Conservation (phyloP, 2,888 invertebrate species). For the Amphipyra berbera region DNA sequence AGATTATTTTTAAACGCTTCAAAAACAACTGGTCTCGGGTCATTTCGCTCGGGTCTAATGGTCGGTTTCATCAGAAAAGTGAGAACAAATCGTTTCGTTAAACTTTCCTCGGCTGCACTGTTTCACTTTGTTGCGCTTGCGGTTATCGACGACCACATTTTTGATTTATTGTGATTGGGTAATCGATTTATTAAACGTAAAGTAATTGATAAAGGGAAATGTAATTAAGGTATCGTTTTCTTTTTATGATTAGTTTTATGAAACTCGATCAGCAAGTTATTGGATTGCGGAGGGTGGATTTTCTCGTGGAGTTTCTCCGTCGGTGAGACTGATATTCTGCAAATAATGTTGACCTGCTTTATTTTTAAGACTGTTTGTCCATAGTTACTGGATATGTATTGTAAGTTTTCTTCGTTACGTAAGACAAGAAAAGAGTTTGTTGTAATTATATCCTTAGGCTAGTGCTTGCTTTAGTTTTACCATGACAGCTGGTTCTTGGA, state of each 20-base stretch:
- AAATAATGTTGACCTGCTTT: no score
- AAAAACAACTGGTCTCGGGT: constrained; percentile 51
- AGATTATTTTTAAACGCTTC: constrained; percentile 38
- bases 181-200: constrained; percentile 25
- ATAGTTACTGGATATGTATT: no score
- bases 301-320: no score
- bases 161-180: constrained; percentile 38
- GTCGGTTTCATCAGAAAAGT: constrained; percentile 67
- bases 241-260: no score
- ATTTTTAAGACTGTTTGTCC: no score
- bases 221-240: constrained; percentile 13
- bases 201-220: constrained; percentile 26
- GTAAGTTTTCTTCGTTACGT: no score
- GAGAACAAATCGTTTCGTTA: constrained; percentile 63
- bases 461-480: no score
- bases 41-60: constrained; percentile 46
- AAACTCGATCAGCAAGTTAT: no score
- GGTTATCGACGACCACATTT: constrained; percentile 52
- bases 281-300: no score
- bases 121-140: constrained; percentile 51
- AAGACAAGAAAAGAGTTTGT: no score
- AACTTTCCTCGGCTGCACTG: constrained; percentile 61
- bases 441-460: no score
- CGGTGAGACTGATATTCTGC: no score
- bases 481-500: background rate